Percentiles rank a stretch among this genome's conserved stretches.
Evolutionary conservation across 2,888 invertebrate species (phyloP).

Genomic region (Homarus gammarus): DNA sequence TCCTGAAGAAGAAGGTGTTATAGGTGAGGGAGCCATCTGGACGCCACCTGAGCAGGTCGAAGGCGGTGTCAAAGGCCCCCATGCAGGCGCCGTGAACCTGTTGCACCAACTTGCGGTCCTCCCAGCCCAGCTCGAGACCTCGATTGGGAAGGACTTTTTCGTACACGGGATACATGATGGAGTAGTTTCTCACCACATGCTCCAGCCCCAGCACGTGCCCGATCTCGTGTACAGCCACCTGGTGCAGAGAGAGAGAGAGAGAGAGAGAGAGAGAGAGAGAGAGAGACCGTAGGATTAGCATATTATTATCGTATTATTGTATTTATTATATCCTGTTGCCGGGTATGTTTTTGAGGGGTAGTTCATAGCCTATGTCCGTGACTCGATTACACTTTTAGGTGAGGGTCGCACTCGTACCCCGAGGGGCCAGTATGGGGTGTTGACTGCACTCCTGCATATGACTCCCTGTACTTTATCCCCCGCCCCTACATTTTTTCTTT

Average conservation of each 20-base stretch:
- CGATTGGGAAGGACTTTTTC: constrained; percentile 56
- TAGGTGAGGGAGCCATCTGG: constrained; percentile 58
- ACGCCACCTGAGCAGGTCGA: constrained; percentile 60
- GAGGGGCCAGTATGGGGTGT: too few species aligned
- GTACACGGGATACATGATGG: constrained; percentile 72
- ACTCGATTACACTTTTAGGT: too few species aligned
- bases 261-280: background rate
- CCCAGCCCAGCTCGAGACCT: constrained; percentile 58
- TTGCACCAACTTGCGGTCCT: constrained; percentile 67
- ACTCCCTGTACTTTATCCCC: too few species aligned
- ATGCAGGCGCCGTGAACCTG: constrained; percentile 59
- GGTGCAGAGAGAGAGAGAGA: background rate
- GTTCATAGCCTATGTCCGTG: too few species aligned
- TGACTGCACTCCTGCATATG: too few species aligned
- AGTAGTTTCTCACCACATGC: constrained; percentile 55
- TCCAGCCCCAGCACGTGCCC: constrained; percentile 70
- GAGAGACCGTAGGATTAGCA: too few species aligned
- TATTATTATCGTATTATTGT: too few species aligned
- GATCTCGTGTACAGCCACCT: constrained; percentile 75
- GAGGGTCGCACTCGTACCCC: too few species aligned
- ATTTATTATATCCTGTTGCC: too few species aligned
- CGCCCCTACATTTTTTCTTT: too few species aligned
- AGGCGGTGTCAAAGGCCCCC: constrained; percentile 62
- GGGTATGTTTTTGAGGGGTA: too few species aligned
- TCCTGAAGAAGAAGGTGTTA: constrained; percentile 71